Conservation (phyloP, 23 tunicate genomes). For the Ascidia mentula region DNA sequence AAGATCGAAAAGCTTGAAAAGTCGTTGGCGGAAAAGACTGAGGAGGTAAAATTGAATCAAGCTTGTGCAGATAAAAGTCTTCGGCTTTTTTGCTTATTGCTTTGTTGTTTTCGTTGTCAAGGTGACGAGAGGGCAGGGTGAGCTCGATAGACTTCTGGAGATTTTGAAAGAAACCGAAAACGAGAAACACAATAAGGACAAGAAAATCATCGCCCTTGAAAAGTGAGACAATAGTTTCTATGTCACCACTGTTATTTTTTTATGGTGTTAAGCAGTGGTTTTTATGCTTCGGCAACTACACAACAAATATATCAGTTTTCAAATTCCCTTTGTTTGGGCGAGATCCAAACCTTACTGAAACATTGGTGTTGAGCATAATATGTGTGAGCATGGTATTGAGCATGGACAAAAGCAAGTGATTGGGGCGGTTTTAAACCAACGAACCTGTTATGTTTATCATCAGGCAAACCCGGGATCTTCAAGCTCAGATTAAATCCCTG, state of each 20-base stretch:
- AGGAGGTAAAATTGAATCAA: slow-evolving; percentile 39
- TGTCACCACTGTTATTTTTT: not conserved
- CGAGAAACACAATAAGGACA: slow-evolving; percentile 86
- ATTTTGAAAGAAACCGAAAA: slow-evolving; percentile 92
- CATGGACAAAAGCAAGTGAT: too few species aligned
- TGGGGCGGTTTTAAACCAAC: too few species aligned
- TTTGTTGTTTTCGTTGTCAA: not conserved
- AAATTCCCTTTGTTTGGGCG: too few species aligned
- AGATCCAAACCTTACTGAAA: too few species aligned
- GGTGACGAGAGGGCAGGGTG: slow-evolving; percentile 49
- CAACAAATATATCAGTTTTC: too few species aligned
- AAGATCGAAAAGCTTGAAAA: slow-evolving; percentile 41
- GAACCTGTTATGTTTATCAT: too few species aligned
- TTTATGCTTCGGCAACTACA: not conserved
- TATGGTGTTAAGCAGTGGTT: not conserved
- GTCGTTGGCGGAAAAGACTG: slow-evolving; percentile 40
- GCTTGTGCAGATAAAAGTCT: not conserved
- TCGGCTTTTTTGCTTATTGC: not conserved
- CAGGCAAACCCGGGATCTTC: slow-evolving; percentile 42
- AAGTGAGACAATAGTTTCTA: slow-evolving; percentile 52
- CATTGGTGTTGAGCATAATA: too few species aligned
- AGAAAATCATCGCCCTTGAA: slow-evolving; percentile 47
- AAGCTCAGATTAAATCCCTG: slow-evolving; percentile 50
- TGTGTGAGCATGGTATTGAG: too few species aligned
- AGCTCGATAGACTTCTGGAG: slow-evolving; percentile 72